Base-by-base conservation (phyloP, 2,888 invertebrate species). In the Papilio elwesi region DNA sequence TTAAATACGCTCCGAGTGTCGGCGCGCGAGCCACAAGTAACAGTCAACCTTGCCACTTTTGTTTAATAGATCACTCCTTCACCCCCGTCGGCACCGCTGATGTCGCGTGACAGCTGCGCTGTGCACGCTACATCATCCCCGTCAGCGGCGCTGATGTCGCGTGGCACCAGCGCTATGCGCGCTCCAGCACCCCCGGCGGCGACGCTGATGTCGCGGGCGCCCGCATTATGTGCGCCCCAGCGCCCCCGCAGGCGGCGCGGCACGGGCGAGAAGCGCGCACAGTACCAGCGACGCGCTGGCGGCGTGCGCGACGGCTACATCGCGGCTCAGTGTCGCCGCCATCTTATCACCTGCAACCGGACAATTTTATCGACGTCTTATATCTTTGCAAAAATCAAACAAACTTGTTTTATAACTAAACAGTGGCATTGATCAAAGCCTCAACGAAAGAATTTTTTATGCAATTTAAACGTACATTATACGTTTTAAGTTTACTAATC, bases 311-410 rank as follows among this genome's bases (percentile, higher is more conserved):
- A 43, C 78, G 75, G 79, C 74, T 51, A 95, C 95, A 90, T 97
- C 97, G 88, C 97, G 95, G 87, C 97, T 96, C 81, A 97, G 95
- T 83, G 97, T 97, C 80, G 98, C 97, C 82, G 98, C 97, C 95
- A 97, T 97, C 91, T 97, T 97, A 94, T 98, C 97, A 87, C 97
- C 98, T 97, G 95, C 63, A 90, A 92, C 78, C 43, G 43, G 43
- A 43, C 81, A 79, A 79, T 73, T 52, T 49, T 13, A 7, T 36
- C 26, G 51, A 48, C 52, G n/a, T 51, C 9, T 3, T 49, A 38
- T 0, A 49, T 11, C n/a, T 43, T 48, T 12, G 59, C 12, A 16
- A n/a, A n/a, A 57, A 38, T 68, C 38, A 8, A 11, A 13, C 16
- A 55, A 6, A 6, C 43, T 47, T 47, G 55, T n/a, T 4, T 6